phyloP scores from a whole-genome alignment of 1,140 invertebrate species.

The Monochamus saltuarius region DNA sequence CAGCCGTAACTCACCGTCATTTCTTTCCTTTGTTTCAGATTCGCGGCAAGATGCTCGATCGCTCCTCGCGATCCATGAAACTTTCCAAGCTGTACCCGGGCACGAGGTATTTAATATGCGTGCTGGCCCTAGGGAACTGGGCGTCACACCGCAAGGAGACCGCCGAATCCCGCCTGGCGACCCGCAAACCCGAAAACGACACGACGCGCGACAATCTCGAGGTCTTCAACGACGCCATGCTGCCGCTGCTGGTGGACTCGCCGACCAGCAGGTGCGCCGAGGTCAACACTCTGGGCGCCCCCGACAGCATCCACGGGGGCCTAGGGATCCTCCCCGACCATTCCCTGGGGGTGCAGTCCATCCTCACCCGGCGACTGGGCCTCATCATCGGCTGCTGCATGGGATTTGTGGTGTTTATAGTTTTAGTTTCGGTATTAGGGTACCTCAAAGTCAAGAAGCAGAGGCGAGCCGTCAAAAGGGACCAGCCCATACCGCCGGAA shows the following conservation, averaged over 20 bases:
- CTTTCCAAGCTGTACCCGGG: slow-evolving; percentile 72
- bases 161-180: slow-evolving; percentile 56
- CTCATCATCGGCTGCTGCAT: slow-evolving; percentile 82
- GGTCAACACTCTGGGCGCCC: slow-evolving; percentile 72
- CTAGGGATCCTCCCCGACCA: slow-evolving; percentile 66
- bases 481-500: slow-evolving; percentile 62
- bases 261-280: slow-evolving; percentile 74
- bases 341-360: slow-evolving; percentile 63
- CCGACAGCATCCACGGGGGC: slow-evolving; percentile 61
- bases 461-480: slow-evolving; percentile 69
- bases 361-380: slow-evolving; percentile 75
- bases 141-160: slow-evolving; percentile 49
- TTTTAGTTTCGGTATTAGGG: slow-evolving; percentile 77
- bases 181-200: slow-evolving; percentile 54
- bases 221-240: slow-evolving; percentile 55
- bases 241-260: slow-evolving; percentile 70
- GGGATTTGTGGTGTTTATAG: slow-evolving; percentile 81
- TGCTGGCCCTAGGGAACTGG: slow-evolving; percentile 77
- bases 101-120: slow-evolving; percentile 81
- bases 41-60: slow-evolving; percentile 68
- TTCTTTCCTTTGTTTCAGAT: slow-evolving; percentile 57
- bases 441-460: slow-evolving; percentile 86
- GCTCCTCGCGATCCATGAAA: slow-evolving; percentile 68
- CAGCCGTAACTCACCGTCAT: no score
- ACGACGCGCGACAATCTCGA: slow-evolving; percentile 55